These are phyloP conservation scores for Sminthurides bifidus DNA, from an alignment of 1,140 invertebrate genomes.

Conservation along the genomic window DNA sequence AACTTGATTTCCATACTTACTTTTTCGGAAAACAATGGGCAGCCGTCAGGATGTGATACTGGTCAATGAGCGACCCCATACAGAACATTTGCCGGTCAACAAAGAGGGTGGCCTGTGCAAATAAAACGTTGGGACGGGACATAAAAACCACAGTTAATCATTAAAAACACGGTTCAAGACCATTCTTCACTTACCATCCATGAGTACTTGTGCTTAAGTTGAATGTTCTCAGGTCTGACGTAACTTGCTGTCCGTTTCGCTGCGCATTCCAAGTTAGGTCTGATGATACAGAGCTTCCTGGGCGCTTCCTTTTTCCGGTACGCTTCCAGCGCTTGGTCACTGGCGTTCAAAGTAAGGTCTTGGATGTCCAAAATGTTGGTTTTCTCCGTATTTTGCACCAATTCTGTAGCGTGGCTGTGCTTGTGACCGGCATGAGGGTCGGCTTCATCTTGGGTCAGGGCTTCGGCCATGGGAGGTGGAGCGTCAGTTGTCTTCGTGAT, in stretches of 20 bases:
- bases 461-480: background rate
- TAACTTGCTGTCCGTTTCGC: background rate
- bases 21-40: constrained; percentile 69
- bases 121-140: background rate
- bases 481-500: background rate
- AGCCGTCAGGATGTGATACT: constrained; percentile 68
- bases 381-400: too few relatives aligned
- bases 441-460: background rate
- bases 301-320: background rate
- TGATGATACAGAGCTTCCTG: constrained; percentile 1
- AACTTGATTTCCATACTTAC: background rate
- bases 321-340: too few relatives aligned
- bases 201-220: background rate
- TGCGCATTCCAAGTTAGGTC: constrained; percentile 1
- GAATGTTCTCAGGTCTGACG: background rate
- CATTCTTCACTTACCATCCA: constrained; percentile 2
- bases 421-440: too few relatives aligned
- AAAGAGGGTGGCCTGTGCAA: constrained; percentile 45
- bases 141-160: background rate
- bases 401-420: too few relatives aligned
- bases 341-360: too few relatives aligned
- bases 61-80: constrained; percentile 75
- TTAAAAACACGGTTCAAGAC: background rate
- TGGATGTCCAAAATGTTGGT: too few relatives aligned
- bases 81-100: constrained; percentile 75